These are phyloP conservation scores for Ramphastos sulfuratus DNA, from an alignment of 2,113 vertebrate species.

Conservation along the genomic window DNA sequence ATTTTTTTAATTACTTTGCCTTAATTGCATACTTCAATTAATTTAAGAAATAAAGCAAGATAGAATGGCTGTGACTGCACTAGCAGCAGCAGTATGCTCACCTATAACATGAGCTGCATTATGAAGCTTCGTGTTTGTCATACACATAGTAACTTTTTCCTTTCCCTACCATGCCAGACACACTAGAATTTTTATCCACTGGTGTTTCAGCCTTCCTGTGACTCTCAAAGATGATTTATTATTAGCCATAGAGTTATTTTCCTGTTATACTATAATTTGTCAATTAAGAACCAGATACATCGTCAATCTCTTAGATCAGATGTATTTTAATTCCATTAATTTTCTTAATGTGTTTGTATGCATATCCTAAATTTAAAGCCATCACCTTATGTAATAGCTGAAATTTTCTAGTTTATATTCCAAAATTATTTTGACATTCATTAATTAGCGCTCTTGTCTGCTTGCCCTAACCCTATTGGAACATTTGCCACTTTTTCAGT, in stretches of 20 bases:
- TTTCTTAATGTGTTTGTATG: not conserved
- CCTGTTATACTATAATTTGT: not conserved
- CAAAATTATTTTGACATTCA: not conserved
- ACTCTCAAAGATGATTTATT: not conserved
- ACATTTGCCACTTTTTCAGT: not conserved
- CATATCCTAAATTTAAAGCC: not conserved
- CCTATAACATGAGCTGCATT: not conserved
- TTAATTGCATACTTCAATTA: constrained; percentile 12
- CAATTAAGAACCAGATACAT: not conserved
- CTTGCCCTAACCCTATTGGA: not conserved
- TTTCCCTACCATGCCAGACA: not conserved
- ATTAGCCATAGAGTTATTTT: not conserved
- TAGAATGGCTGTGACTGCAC: not conserved
- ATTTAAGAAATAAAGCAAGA: not conserved
- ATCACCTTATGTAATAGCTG: not conserved
- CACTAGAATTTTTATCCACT: not conserved
- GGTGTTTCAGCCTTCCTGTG: not conserved
- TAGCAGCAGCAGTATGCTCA: not conserved
- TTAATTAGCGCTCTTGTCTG: not conserved
- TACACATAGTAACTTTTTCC: not conserved
- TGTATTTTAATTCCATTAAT: not conserved
- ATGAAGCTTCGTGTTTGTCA: not conserved
- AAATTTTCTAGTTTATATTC: not conserved
- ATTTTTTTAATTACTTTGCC: constrained; percentile 20
- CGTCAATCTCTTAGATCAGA: not conserved